Conservation (phyloP, 2,113 vertebrate species). For the Gymnocephalus cernua region DNA sequence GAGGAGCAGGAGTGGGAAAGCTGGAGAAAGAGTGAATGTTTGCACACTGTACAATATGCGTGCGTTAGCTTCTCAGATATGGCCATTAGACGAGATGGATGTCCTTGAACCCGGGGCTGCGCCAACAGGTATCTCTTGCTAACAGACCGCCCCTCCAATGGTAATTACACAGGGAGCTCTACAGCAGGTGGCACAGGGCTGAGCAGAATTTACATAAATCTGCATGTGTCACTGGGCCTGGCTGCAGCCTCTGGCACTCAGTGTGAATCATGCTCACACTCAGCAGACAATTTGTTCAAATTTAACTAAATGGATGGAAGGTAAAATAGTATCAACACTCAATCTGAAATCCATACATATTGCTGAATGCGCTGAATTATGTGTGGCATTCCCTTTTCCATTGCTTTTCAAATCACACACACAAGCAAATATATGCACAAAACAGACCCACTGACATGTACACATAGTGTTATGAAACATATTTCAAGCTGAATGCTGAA, state of each 20-base stretch:
- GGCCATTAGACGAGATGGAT: constrained; percentile 66
- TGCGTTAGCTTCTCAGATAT: constrained; percentile 36
- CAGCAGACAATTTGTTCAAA: constrained; percentile 60
- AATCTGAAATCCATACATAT: constrained; percentile 21
- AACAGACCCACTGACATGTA: neutral
- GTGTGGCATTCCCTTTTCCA: neutral
- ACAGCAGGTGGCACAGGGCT: constrained; percentile 68
- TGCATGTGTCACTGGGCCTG: constrained; percentile 77
- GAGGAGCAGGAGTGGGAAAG: neutral
- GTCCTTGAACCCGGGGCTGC: constrained; percentile 72
- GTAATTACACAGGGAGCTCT: constrained; percentile 79
- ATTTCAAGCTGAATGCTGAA: neutral
- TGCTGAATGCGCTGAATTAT: constrained; percentile 4
- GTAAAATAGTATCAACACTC: constrained; percentile 10
- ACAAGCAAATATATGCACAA: neutral
- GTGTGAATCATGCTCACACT: constrained; percentile 61
- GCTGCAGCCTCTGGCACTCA: constrained; percentile 74
- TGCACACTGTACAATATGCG: neutral
- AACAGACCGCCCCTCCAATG: constrained; percentile 66
- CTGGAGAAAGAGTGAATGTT: constrained; percentile 9
- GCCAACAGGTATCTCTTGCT: constrained; percentile 72
- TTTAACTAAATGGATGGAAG: constrained; percentile 36
- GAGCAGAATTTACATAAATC: constrained; percentile 80
- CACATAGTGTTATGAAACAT: neutral
- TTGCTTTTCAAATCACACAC: neutral